Percentiles rank a stretch among this genome's conserved stretches.
phyloP scores from a whole-genome alignment of 2,888 invertebrate genomes.

The Lissonota sp. region DNA sequence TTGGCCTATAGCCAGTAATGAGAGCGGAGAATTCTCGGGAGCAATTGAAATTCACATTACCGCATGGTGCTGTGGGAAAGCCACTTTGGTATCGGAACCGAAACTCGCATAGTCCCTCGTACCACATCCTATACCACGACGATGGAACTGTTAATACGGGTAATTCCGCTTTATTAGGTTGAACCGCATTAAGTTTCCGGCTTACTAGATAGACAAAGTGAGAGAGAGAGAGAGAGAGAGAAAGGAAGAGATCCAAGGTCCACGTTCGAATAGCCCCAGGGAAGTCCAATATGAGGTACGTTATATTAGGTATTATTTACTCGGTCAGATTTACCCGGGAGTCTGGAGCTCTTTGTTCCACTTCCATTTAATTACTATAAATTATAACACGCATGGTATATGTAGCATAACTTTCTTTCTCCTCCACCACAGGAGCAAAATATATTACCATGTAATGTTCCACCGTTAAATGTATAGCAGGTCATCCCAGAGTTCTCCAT shows the following conservation, averaged over 20 bases:
- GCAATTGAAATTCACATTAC: constrained; percentile 76
- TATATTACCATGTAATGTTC: constrained; percentile 37
- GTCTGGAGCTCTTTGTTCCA: constrained; percentile 25
- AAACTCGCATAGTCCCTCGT: constrained; percentile 68
- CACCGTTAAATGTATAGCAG: constrained; percentile 9
- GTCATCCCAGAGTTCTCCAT: constrained; percentile 10
- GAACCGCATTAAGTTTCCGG: constrained; percentile 75
- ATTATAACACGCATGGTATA: constrained; percentile 9
- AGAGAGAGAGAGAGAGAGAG: constrained; percentile 24
- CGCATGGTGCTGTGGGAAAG: constrained; percentile 68
- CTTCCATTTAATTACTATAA: constrained; percentile 40
- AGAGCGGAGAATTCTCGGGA: constrained; percentile 56
- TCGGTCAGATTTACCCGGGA: constrained; percentile 17
- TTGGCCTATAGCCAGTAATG: constrained; percentile 22
- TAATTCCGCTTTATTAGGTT: constrained; percentile 77
- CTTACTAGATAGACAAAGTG: constrained; percentile 71
- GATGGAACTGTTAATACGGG: constrained; percentile 70
- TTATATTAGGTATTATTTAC: constrained; percentile 18
- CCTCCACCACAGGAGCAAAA: background rate
- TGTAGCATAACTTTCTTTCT: constrained; percentile 23
- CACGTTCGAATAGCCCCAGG: constrained; percentile 34
- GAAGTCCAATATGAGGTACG: constrained; percentile 14
- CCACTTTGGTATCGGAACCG: constrained; percentile 71
- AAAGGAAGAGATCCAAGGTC: constrained; percentile 42
- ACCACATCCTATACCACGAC: constrained; percentile 23